Conservation (phyloP, 2,113 vertebrate genomes). For the Nerophis lumbriciformis region DNA sequence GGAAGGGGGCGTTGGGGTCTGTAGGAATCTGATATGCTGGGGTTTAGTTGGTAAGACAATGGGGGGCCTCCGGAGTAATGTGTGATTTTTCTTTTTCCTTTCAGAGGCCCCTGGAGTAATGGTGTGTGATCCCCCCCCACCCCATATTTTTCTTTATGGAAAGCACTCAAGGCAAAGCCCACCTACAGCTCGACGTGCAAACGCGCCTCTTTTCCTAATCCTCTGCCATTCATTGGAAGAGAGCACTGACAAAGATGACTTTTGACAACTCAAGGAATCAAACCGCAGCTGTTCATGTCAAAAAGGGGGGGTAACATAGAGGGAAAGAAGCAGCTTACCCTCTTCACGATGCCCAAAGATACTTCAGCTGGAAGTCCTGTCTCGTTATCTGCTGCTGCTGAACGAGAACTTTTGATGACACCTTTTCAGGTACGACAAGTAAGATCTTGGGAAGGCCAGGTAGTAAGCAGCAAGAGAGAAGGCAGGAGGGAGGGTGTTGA, state of each 20-base stretch:
- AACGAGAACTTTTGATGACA: slow-evolving; percentile 63
- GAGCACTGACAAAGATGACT: slow-evolving; percentile 68
- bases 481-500: slow-evolving; percentile 24
- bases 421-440: slow-evolving; percentile 16
- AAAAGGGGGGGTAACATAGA: slow-evolving; percentile 24
- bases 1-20: slow-evolving; percentile 52
- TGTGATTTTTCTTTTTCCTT: slow-evolving; percentile 51
- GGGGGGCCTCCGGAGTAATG: slow-evolving; percentile 54
- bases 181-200: slow-evolving; percentile 61
- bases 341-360: slow-evolving; percentile 40
- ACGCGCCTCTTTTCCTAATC: slow-evolving; percentile 64
- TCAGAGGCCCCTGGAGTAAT: slow-evolving; percentile 58
- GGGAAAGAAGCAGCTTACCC: slow-evolving; percentile 37
- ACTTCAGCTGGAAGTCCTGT: slow-evolving; percentile 25
- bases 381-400: slow-evolving; percentile 33
- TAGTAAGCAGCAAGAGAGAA: slow-evolving; percentile 22
- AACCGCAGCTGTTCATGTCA: slow-evolving; percentile 56
- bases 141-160: slow-evolving; percentile 40
- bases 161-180: slow-evolving; percentile 66
- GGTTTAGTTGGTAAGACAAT: slow-evolving; percentile 63
- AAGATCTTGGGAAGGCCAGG: slow-evolving; percentile 10
- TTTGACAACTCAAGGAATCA: slow-evolving; percentile 69
- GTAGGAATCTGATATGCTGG: slow-evolving; percentile 68
- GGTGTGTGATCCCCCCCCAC: slow-evolving; percentile 51
- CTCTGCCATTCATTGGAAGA: slow-evolving; percentile 55